Percentiles rank a stretch among this genome's conserved stretches.
These are phyloP conservation scores for Melieria picta DNA, from an alignment of 2,888 invertebrate species.

Conservation along the genomic window DNA sequence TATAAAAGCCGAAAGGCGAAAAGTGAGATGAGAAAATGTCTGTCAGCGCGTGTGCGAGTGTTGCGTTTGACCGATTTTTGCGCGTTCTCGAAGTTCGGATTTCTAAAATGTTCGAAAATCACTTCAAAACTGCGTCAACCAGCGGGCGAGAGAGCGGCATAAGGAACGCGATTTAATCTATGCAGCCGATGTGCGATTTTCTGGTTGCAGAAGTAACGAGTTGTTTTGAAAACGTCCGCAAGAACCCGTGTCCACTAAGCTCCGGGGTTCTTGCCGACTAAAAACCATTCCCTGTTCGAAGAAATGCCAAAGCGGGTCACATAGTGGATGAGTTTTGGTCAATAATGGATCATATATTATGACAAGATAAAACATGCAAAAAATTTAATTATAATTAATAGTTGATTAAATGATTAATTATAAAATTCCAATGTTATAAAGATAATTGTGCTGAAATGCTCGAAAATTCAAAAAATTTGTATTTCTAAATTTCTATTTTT, in stretches of 20 bases:
- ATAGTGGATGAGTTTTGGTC: too few species aligned
- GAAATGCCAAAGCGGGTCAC: too few species aligned
- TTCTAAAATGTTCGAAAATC: constrained; percentile 9
- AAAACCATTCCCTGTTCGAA: too few species aligned
- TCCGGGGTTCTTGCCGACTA: too few species aligned
- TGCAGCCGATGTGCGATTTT: not conserved
- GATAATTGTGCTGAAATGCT: too few species aligned
- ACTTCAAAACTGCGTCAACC: not conserved
- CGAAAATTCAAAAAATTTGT: too few species aligned
- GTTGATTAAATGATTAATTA: too few species aligned
- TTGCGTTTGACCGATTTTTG: constrained; percentile 4
- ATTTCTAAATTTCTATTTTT: too few species aligned
- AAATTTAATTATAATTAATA: too few species aligned
- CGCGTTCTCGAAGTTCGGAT: not conserved
- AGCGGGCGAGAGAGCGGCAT: not conserved
- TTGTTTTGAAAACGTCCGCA: not conserved
- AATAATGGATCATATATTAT: not conserved
- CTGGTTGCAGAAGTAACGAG: not conserved
- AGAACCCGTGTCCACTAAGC: too few species aligned
- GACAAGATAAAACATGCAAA: not conserved
- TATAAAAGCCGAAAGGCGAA: not conserved
- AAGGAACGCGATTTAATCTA: not conserved
- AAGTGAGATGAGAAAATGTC: not conserved
- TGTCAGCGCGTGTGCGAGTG: constrained; percentile 2
- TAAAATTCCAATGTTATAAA: too few species aligned